A percentile compares a stretch with the other conserved stretches of the same genome.
phyloP scores from a whole-genome alignment of 2,797 vertebrate species.

The Pseudochirops corinnae region DNA sequence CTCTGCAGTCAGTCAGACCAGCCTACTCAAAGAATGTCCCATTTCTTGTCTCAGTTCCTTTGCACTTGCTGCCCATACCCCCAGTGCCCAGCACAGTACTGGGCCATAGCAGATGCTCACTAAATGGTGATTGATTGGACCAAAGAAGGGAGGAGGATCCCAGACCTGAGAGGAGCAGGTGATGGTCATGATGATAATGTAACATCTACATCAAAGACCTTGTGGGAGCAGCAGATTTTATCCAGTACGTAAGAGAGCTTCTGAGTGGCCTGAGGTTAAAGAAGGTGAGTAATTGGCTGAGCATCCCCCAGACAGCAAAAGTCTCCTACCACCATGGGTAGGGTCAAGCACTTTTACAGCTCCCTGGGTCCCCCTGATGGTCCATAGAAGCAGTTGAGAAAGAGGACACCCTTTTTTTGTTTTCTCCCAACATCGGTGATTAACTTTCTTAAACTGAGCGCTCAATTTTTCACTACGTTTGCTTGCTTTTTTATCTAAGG shows the following conservation, averaged over 20 bases:
- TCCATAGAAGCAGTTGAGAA: not conserved
- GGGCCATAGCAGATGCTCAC: not conserved
- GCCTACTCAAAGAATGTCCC: not conserved
- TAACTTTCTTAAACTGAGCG: conserved; percentile 33
- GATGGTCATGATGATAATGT: not conserved
- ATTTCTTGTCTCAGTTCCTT: not conserved
- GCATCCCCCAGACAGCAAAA: not conserved
- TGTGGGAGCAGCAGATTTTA: not conserved
- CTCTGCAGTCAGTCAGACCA: not conserved
- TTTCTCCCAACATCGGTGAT: conserved; percentile 44
- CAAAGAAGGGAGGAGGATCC: not conserved
- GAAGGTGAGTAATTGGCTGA: not conserved
- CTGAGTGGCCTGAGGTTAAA: not conserved
- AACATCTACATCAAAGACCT: not conserved
- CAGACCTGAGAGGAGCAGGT: not conserved
- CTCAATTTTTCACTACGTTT: conserved; percentile 67
- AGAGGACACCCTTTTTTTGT: not conserved
- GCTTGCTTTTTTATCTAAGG: conserved; percentile 72
- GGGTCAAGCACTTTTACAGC: not conserved
- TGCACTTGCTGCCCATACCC: not conserved
- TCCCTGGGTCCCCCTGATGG: not conserved
- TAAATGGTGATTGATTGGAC: not conserved
- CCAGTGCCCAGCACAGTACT: not conserved
- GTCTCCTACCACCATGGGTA: not conserved
- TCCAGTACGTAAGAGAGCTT: not conserved